Evolutionary conservation across 1,140 invertebrate genomes (phyloP).

Genomic region (Eulimnadia texana): DNA sequence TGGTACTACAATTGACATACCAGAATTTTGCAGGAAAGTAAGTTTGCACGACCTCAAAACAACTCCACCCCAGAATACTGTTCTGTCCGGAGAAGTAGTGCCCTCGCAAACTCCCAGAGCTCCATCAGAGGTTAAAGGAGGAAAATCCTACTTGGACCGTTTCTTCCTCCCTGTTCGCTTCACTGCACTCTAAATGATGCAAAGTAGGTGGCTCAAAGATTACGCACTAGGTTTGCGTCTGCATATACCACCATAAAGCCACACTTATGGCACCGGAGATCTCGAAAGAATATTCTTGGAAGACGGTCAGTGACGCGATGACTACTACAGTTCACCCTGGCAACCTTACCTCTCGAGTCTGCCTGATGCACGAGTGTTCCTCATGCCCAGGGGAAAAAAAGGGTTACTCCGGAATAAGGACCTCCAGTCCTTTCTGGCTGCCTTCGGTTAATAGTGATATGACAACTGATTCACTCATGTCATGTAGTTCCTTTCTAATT

Average conservation of each 20-base stretch:
- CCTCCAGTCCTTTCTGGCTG: background rate
- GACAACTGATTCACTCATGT: too few relatives aligned
- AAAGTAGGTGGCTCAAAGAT: background rate
- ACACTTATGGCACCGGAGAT: background rate
- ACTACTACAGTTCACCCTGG: background rate
- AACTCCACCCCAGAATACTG: too few relatives aligned
- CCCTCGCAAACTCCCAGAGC: background rate
- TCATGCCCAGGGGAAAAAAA: background rate
- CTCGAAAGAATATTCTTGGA: too few relatives aligned
- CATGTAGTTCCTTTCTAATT: background rate
- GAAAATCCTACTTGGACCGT: background rate
- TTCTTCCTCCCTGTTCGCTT: background rate
- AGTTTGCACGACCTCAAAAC: too few relatives aligned
- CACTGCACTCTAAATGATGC: background rate
- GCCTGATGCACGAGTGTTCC: background rate
- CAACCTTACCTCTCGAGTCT: background rate
- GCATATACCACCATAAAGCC: constrained; percentile 1
- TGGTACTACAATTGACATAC: too few relatives aligned
- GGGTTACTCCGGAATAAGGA: background rate
- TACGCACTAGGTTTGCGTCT: constrained; percentile 8
- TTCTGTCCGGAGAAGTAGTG: too few relatives aligned
- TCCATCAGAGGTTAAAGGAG: background rate
- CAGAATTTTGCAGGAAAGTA: too few relatives aligned
- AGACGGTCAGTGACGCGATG: background rate
- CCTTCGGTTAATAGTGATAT: background rate